Evolutionary conservation across 2,113 vertebrate genomes (phyloP).

Genomic region (Boleophthalmus pectinirostris): DNA sequence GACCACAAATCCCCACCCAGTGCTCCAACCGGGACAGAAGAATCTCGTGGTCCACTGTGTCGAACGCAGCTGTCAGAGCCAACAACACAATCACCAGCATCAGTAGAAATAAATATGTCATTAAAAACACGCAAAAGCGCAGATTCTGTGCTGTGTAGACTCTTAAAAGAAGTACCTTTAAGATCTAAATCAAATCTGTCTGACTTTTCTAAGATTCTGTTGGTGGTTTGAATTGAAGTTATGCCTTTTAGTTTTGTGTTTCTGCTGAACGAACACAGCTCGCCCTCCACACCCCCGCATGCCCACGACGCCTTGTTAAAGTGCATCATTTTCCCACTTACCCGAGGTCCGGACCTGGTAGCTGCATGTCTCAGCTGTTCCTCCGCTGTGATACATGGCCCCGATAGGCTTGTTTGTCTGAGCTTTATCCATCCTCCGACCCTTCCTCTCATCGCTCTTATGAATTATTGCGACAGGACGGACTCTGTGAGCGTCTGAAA

Average conservation of each 20-base stretch:
- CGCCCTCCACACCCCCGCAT: not conserved
- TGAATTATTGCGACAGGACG: conserved; percentile 2
- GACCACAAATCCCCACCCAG: too few relatives aligned
- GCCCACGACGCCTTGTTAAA: not conserved
- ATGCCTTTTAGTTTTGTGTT: not conserved
- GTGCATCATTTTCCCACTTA: not conserved
- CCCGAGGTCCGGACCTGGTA: not conserved
- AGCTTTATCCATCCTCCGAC: conserved; percentile 12
- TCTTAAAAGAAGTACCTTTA: too few relatives aligned
- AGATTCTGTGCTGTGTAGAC: too few relatives aligned
- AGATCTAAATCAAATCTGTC: too few relatives aligned
- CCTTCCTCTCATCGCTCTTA: not conserved
- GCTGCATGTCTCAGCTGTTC: not conserved
- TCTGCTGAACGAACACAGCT: not conserved
- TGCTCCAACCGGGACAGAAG: too few relatives aligned
- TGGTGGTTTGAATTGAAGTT: too few relatives aligned
- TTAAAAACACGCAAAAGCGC: too few relatives aligned
- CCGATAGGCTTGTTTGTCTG: not conserved
- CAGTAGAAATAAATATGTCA: too few relatives aligned
- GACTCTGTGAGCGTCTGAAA: conserved; percentile 10
- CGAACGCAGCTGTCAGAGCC: too few relatives aligned
- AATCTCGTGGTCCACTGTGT: too few relatives aligned
- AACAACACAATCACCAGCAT: too few relatives aligned
- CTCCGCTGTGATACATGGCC: not conserved
- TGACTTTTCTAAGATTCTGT: too few relatives aligned